Evolutionary conservation across 92 coral and sea anemone species (phyloP).

Genomic region (Porites evermanni): DNA sequence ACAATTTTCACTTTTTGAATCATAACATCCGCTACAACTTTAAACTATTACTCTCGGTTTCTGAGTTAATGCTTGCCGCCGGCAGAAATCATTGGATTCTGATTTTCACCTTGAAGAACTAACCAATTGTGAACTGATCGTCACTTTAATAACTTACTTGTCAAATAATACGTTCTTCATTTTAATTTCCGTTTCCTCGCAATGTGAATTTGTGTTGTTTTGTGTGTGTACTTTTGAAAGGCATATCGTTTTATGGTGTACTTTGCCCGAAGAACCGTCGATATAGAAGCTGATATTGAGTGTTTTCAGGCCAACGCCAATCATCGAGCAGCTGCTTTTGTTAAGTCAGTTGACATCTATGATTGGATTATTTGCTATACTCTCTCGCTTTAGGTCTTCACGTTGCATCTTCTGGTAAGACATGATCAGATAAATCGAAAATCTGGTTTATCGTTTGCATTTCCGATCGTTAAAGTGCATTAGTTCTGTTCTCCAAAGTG

Average conservation of each 20-base stretch:
- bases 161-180: not conserved
- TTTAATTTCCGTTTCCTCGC: conserved; percentile 34
- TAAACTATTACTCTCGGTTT: not conserved
- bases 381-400: not conserved
- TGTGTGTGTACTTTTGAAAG: conserved; percentile 4
- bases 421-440: not conserved
- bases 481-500: not conserved
- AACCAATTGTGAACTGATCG: not conserved
- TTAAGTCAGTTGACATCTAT: not conserved
- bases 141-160: conserved; percentile 5
- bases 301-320: not conserved
- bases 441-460: not conserved
- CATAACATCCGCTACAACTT: not conserved
- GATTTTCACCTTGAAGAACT: not conserved
- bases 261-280: not conserved
- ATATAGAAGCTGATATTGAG: not conserved
- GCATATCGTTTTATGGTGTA: conserved; percentile 10
- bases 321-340: conserved; percentile 4
- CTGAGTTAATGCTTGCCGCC: not conserved
- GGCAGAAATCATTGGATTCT: not conserved
- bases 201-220: conserved; percentile 3
- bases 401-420: not conserved
- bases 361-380: not conserved
- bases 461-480: not conserved
- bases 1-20: not conserved